Evolutionary conservation across 2,113 vertebrate species (phyloP).

Genomic region (Ceyx margarethae): DNA sequence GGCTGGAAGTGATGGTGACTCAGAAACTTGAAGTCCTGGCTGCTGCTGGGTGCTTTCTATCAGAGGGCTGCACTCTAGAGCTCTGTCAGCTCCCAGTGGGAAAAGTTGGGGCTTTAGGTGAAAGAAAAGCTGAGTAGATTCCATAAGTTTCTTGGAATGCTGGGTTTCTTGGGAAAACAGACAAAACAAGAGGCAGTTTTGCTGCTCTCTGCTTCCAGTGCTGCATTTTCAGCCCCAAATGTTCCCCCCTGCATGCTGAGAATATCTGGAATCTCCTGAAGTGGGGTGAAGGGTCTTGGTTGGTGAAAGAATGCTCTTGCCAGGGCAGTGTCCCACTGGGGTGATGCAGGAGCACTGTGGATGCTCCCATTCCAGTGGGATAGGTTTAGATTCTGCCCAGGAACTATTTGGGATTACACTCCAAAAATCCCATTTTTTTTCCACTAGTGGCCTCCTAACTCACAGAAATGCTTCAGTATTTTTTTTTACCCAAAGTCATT

Average conservation of each 20-base stretch:
- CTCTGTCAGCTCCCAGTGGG: fast-evolving
- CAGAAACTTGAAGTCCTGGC: fast-evolving
- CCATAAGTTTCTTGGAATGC: no score
- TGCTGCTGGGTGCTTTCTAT: fast-evolving
- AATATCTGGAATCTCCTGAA: no score
- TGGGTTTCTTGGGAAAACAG: not conserved
- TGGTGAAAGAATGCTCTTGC: not conserved
- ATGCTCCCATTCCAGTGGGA: fast-evolving
- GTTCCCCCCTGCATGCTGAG: no score
- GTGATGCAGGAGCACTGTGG: fast-evolving
- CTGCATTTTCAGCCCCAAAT: not conserved
- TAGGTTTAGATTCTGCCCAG: no score
- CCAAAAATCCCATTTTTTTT: not conserved
- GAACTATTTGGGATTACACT: not conserved
- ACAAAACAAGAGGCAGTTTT: fast-evolving
- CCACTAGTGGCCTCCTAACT: not conserved
- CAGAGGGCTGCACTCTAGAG: not conserved
- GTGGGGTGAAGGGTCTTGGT: no score
- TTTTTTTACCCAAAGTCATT: not conserved
- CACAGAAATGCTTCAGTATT: fast-evolving
- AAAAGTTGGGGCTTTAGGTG: not conserved
- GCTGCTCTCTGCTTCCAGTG: not conserved
- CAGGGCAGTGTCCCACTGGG: not conserved
- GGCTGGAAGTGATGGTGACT: not conserved
- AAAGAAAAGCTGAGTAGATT: not conserved